Evolutionary conservation across 2,113 vertebrate species (phyloP).

Genomic region (Micronycteris hirsuta): DNA sequence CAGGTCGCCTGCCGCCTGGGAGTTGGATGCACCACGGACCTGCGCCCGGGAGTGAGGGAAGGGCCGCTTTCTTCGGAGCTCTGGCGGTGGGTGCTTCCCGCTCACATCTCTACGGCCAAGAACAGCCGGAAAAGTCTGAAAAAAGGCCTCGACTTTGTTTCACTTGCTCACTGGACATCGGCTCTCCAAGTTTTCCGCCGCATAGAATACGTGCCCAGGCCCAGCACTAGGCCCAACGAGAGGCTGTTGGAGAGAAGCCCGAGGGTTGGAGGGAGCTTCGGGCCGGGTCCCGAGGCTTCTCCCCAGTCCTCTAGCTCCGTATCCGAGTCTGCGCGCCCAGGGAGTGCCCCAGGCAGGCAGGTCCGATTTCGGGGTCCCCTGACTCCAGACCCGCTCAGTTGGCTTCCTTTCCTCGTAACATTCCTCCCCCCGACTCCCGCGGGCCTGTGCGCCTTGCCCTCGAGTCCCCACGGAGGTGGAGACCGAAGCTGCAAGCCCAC

Average conservation of each 20-base stretch:
- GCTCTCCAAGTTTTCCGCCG: not conserved
- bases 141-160: not conserved
- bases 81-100: not conserved
- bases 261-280: fast-evolving
- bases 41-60: fast-evolving
- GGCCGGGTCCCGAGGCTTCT: not conserved
- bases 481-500: not conserved
- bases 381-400: not conserved
- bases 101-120: not conserved
- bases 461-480: not conserved
- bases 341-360: not conserved
- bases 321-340: not conserved
- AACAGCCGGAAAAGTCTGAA: not conserved
- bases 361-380: not conserved
- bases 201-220: not conserved
- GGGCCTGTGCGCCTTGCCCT: not conserved
- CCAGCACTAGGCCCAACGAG: not conserved
- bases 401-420: not conserved
- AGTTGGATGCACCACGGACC: not conserved
- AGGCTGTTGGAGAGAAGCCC: not conserved
- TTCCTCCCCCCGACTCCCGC: too few relatives aligned
- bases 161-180: fast-evolving
- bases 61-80: fast-evolving
- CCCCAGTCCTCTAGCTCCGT: fast-evolving
- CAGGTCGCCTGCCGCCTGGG: not conserved